A percentile compares a stretch with the other conserved stretches of the same genome.
phyloP scores from a whole-genome alignment of 92 coral and sea anemone species.

The Plumapathes pennacea region DNA sequence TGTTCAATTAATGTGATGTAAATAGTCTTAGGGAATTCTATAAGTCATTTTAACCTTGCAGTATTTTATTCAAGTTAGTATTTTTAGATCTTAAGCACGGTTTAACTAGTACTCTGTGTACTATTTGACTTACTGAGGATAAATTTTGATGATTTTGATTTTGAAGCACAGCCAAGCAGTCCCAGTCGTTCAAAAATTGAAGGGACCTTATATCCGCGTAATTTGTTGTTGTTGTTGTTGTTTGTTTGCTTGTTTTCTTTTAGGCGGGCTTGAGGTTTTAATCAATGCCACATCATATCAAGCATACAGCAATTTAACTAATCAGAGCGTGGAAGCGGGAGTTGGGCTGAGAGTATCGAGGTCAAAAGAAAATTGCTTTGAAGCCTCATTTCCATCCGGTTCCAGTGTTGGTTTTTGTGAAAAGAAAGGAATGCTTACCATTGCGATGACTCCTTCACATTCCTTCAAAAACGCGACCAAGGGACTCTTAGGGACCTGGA shows the following conservation, averaged over 20 bases:
- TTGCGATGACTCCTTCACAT: slow-evolving; percentile 24
- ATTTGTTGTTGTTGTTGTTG: too few relatives aligned
- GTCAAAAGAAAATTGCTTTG: slow-evolving; percentile 31
- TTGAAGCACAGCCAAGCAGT: too few relatives aligned
- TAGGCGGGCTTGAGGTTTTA: slow-evolving; percentile 32
- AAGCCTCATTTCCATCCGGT: slow-evolving; percentile 46
- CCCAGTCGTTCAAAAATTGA: too few relatives aligned
- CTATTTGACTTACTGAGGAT: too few relatives aligned
- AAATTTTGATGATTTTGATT: too few relatives aligned
- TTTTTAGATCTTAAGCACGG: too few relatives aligned
- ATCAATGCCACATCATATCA: slow-evolving; percentile 10
- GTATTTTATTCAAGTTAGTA: too few relatives aligned
- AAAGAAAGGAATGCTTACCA: slow-evolving; percentile 35
- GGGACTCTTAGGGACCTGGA: slow-evolving; percentile 70
- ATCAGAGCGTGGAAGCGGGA: slow-evolving; percentile 7
- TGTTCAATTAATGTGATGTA: too few relatives aligned
- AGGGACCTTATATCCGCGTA: too few relatives aligned
- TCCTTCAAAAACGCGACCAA: slow-evolving; percentile 45
- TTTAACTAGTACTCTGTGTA: too few relatives aligned
- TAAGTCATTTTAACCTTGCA: too few relatives aligned
- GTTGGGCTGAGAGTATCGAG: slow-evolving; percentile 22
- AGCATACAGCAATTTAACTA: slow-evolving; percentile 13
- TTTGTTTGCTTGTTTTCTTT: neutral
- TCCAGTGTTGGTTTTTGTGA: slow-evolving; percentile 32
- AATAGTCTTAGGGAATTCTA: too few relatives aligned